Percentiles rank a stretch among this genome's conserved stretches.
Conservation (phyloP, 2,797 vertebrate species). For the Threskiornis aethiopicus region DNA sequence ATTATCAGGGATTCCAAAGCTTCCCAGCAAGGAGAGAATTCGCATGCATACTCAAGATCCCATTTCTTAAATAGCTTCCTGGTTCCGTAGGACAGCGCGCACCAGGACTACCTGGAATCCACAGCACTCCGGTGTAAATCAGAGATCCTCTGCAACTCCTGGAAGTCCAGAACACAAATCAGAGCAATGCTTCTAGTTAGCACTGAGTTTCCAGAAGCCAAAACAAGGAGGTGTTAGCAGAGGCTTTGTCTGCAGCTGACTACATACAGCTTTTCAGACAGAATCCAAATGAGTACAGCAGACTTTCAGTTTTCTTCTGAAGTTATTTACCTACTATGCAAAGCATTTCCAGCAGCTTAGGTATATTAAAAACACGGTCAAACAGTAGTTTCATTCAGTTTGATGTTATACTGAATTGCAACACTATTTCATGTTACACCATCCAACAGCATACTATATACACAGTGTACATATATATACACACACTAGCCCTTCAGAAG, state of each 20-base stretch:
- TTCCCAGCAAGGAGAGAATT: not conserved
- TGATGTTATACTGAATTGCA: not conserved
- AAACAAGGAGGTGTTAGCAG: not conserved
- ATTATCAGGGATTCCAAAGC: not conserved
- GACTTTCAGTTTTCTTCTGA: not conserved
- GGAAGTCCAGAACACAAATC: not conserved
- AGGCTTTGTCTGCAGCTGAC: not conserved
- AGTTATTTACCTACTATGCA: not conserved
- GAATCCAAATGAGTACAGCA: not conserved
- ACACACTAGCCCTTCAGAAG: not conserved
- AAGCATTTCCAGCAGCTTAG: not conserved
- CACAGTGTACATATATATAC: not conserved
- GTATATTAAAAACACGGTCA: not conserved
- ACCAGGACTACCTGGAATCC: not conserved
- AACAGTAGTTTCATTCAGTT: constrained; percentile 39
- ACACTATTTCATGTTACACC: not conserved
- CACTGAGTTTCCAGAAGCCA: not conserved
- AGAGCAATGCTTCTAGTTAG: not conserved
- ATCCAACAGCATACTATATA: not conserved
- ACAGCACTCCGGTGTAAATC: not conserved
- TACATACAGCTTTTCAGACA: not conserved
- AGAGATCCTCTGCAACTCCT: not conserved
- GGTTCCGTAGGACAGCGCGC: not conserved
- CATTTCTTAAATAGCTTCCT: not conserved
- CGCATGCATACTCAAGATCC: not conserved